Evolutionary conservation across 2,888 invertebrate species (phyloP), one percentile per base, ranked within the genome.

Genomic region (Drosophila vallismaia): DNA sequence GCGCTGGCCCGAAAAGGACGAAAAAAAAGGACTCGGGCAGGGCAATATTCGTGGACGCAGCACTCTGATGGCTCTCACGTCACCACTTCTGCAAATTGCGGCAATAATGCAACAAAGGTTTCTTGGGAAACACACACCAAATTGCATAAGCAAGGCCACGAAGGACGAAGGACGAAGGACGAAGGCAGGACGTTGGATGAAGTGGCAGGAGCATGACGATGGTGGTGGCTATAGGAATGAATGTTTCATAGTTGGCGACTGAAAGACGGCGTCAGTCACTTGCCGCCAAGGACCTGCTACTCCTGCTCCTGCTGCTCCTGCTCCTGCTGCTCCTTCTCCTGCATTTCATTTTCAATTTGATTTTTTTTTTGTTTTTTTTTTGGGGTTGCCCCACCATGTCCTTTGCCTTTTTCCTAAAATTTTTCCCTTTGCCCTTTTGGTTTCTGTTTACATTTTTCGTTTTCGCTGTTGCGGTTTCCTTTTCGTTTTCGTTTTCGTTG

Each of bases 81-180:
- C 82, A 82, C 82, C 82, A 82, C 82, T 82, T 82, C 82, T 76
- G 86, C 86, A 82, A 82, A 82, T 82, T 82, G 82, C 82, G 83
- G 82, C 82, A 82, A 82, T 82, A 82, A 82, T 82, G 82, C 82
- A 85, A 82, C 82, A 82, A 82, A 82, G 82, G 82, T 82, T 82
- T 82, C 82, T 82, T 85, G 82, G 82, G 82, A 82, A 82, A 82
- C 82, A 82, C 81, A 81, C 83, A 78, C 83, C 83, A 82, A 82
- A 85, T 85, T 82, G 86, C 86, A 82, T 79, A 78, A 76, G 74
- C 76, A 62, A 73, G 79, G 48, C 69, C 50, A 51, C 38, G 31
- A 38, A 24, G 29, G 14, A 8, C 9, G 38, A 38, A 44, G 36
- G 10, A 33, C 12, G 12, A 12, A 12, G n/a, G n/a, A n/a, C n/a